Base-by-base conservation (phyloP, 2,113 vertebrate species). In the Engystomops pustulosus region DNA sequence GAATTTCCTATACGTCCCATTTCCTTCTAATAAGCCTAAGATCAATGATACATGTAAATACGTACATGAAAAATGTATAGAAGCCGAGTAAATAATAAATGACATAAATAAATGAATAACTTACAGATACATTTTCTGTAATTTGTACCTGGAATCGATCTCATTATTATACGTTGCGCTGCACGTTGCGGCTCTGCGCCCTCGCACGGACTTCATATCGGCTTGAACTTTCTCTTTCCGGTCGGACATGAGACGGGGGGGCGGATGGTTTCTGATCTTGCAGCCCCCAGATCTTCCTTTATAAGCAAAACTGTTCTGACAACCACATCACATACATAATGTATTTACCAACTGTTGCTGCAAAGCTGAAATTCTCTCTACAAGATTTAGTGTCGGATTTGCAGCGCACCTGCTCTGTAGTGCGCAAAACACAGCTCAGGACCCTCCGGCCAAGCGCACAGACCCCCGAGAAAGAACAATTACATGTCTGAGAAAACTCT, bases 391-490 rank as follows among this genome's bases (percentile, higher is more conserved):
- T 81, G n/a, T 70, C 55, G 20, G 67, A 36, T 45, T 45, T 53
- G 15, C 34, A 27, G 38, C 87, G 86, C 90, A 87, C 88, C 85
- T 85, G 86, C 41, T 86, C 65, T 62, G n/a, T 3, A 67, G 53
- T 87, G 68, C 89, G 76, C 87, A 78, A 88, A 90, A 91, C 83
- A 71, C 84, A 89, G 86, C 70, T 84, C 76, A 90, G 71, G 80
- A 85, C 68, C 74, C 81, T 88, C 44, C 87, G 83, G 80, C 80
- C 87, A 36, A 71, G 70, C 86, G 27, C 79, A 85, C 5, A 87
- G 84, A 80, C 41, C 85, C 85, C 78, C 84, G 69, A 58, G 3
- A 88, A 72, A 49, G 85, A 89, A 87, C 72, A 47, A 83, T 85
- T 87, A 88, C 14, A 88, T 87, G 88, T 18, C 84, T 55, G 30